Evolutionary conservation across 2,113 vertebrate species (phyloP).

Genomic region (Mormoops blainvillei): DNA sequence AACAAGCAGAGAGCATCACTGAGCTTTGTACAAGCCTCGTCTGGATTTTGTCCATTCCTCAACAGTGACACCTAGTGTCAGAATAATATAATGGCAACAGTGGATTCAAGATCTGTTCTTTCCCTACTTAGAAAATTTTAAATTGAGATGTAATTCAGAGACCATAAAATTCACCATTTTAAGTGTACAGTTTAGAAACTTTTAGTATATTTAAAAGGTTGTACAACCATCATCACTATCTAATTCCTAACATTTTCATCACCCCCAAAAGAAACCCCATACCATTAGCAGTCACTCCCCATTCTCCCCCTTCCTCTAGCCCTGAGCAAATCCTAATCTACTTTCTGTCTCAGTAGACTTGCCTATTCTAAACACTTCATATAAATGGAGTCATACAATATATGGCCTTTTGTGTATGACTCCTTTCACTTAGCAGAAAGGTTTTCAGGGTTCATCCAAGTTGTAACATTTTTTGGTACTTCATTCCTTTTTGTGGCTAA

Average conservation of each 20-base stretch:
- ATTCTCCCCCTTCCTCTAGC: background rate
- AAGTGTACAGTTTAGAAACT: background rate
- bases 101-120: background rate
- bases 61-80: background rate
- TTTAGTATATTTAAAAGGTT: background rate
- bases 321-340: background rate
- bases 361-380: background rate
- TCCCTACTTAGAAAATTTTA: background rate
- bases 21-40: background rate
- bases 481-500: background rate
- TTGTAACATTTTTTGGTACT: background rate
- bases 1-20: background rate
- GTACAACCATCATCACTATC: background rate
- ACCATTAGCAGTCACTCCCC: background rate
- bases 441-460: background rate
- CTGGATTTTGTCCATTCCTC: background rate
- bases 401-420: background rate
- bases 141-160: background rate
- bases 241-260: conserved; percentile 13
- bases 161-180: background rate
- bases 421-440: background rate
- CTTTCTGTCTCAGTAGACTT: conserved; percentile 1
- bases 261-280: background rate
- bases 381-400: background rate
- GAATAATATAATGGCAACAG: background rate